Conservation (phyloP, 2,888 invertebrate species). For the Conomelus anceps region DNA sequence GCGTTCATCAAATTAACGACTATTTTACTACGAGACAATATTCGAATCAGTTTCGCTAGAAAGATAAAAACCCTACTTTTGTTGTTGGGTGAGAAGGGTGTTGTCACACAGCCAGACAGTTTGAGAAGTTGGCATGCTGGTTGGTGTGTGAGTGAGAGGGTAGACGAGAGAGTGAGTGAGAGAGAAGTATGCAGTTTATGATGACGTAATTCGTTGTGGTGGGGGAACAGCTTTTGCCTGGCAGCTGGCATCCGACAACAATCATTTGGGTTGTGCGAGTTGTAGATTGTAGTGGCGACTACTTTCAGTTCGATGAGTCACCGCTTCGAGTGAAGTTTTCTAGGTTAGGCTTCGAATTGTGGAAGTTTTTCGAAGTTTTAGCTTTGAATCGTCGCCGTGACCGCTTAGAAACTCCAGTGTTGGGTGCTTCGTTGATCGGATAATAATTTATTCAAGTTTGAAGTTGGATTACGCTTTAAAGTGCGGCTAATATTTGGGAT, state of each 20-base stretch:
- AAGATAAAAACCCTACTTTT: too few relatives aligned
- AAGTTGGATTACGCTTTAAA: neutral
- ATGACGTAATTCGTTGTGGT: neutral
- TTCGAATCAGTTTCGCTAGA: too few relatives aligned
- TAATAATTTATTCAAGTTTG: too few relatives aligned
- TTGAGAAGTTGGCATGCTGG: neutral
- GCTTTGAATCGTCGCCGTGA: too few relatives aligned
- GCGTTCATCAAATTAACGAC: too few relatives aligned
- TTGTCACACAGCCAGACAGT: neutral
- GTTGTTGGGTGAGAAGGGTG: neutral
- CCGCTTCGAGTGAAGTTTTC: neutral
- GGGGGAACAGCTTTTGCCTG: neutral
- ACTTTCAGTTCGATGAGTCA: neutral
- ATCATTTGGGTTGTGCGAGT: neutral
- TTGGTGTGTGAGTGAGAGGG: neutral
- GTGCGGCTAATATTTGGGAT: neutral
- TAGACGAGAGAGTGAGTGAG: neutral
- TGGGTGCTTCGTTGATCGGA: too few relatives aligned
- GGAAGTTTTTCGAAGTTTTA: neutral
- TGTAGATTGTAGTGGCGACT: neutral
- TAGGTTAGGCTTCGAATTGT: neutral
- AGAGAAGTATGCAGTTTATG: neutral
- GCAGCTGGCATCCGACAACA: neutral
- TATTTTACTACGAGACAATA: too few relatives aligned
- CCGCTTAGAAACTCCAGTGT: too few relatives aligned